Conservation (phyloP, 2,797 vertebrate species). For the Hipposideros larvatus region DNA sequence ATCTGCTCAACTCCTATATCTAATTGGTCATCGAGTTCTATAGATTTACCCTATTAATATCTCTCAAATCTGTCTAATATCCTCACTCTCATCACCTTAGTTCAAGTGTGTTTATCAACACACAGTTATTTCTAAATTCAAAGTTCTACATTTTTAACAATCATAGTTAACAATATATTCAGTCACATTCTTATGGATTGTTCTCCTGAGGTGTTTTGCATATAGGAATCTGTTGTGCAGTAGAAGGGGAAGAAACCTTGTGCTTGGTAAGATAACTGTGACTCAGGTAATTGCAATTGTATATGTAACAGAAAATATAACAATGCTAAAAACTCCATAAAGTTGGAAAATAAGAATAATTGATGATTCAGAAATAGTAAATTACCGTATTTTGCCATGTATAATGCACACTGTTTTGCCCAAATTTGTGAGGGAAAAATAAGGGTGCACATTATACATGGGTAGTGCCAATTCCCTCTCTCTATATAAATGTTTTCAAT, state of each 20-base stretch:
- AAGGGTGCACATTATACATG: too few relatives aligned
- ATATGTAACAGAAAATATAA: too few relatives aligned
- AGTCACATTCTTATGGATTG: background rate
- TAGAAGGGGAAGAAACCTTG: background rate
- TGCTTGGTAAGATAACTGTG: background rate
- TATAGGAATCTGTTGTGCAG: background rate
- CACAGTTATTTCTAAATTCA: background rate
- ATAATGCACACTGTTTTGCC: too few relatives aligned
- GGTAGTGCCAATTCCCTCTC: too few relatives aligned
- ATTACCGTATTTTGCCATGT: too few relatives aligned
- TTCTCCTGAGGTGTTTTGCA: slow-evolving; percentile 1
- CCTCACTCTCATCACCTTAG: background rate
- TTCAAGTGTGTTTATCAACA: background rate
- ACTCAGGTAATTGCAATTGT: background rate
- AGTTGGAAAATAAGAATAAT: background rate
- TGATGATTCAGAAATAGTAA: background rate
- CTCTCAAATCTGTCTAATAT: background rate
- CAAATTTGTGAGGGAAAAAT: too few relatives aligned
- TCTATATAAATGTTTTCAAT: too few relatives aligned
- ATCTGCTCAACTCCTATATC: background rate
- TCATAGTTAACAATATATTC: background rate
- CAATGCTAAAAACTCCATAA: background rate
- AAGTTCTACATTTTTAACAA: background rate
- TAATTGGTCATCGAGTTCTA: background rate
- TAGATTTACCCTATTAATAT: background rate